Conservation (phyloP, 2,888 invertebrate species). For the Tetranychus piercei region DNA sequence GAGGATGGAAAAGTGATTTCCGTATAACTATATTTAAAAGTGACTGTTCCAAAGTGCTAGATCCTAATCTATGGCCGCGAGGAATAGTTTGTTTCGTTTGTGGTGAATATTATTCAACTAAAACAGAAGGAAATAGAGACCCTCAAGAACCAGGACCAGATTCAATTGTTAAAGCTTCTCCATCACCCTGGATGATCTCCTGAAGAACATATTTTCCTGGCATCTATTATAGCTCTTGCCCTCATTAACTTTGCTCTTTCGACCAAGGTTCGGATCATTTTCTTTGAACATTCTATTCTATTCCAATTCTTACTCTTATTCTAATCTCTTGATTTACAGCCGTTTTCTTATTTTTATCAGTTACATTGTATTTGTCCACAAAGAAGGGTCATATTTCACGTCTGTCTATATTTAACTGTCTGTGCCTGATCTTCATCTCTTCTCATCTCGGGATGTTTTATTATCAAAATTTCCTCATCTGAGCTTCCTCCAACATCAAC, state of each 20-base stretch:
- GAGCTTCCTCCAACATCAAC: not conserved
- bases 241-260: not conserved
- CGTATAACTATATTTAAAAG: conserved; percentile 10
- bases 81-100: conserved; percentile 14
- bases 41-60: conserved; percentile 8
- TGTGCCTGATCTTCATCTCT: not conserved
- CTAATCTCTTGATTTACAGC: not conserved
- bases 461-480: not conserved
- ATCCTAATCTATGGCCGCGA: conserved; percentile 11
- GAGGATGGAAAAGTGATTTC: conserved; percentile 9
- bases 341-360: not conserved
- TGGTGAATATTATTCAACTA: conserved; percentile 15
- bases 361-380: not conserved
- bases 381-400: not conserved
- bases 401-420: not conserved
- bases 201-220: not conserved
- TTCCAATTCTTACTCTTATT: no score
- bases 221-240: not conserved
- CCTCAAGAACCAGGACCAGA: conserved; percentile 9
- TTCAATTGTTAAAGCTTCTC: conserved; percentile 3
- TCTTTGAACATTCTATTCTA: not conserved
- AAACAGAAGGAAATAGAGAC: conserved; percentile 13
- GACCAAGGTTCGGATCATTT: not conserved
- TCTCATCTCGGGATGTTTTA: not conserved
- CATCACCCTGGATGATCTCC: conserved; percentile 7